Base-by-base conservation (phyloP, 2,113 vertebrate species). In the Ciconia stormi region DNA sequence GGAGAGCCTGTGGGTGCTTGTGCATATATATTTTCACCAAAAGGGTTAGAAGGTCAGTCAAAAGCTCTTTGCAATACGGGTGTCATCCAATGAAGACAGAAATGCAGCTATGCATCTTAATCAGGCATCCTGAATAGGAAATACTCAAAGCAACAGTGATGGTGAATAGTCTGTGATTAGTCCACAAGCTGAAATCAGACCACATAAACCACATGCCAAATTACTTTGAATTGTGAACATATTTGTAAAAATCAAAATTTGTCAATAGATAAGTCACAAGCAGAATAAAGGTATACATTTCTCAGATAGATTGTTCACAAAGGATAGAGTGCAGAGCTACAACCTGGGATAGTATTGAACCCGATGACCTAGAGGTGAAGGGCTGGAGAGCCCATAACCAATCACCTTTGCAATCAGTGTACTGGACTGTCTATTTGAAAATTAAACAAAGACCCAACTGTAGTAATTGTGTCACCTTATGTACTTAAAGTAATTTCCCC, bases 391-490 rank as follows among this genome's bases (percentile, higher is more conserved):
- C 67, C 87, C 55, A 82, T 86, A 96, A 95, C 91, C 84, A 95
- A 95, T 88, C 91, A 94, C 84, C 89, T 93, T 83, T 82, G 93
- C 85, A 95, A 95, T 91, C 38, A 10, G 81, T 82, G 84, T 93
- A 70, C 70, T 36, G 67, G 74, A 89, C 70, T 93, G 84, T 91
- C 93, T 95, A 96, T 95, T 88, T 91, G 87, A 95, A 97, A 97
- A 97, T 97, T 97, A 96, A 96, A 96, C 87, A 95, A 95, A 95
- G 94, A 91, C 78, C 61, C 50, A 95, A 91, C 89, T 80, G 74
- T 70, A 94, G 93, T 95, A 95, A 95, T 97, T 97, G 89, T 94
- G 87, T 95, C 97, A 96, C 91, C 87, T 96, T 86, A 95, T 81
- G 78, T 95, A 95, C 91, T 95, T 95, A 97, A 84, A 97, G 94